These are phyloP conservation scores for Philantomba maxwellii DNA, from an alignment of 2,113 vertebrate genomes.

Conservation along the genomic window DNA sequence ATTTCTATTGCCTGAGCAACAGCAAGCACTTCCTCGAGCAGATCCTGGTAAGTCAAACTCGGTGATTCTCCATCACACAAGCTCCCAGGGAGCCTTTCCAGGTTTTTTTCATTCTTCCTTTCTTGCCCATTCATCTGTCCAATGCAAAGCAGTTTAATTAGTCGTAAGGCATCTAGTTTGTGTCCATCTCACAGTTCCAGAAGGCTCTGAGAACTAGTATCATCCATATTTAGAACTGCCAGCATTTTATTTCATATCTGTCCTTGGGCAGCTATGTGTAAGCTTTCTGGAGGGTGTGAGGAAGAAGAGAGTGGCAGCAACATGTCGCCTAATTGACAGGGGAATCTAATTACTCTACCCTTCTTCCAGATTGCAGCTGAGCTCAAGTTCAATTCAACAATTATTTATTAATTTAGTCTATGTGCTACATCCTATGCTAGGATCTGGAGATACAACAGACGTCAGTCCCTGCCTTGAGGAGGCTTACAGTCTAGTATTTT, in stretches of 20 bases:
- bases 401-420: not conserved
- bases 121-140: not conserved
- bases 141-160: not conserved
- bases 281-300: not conserved
- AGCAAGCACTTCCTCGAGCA: constrained; percentile 96
- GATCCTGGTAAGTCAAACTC: constrained; percentile 84
- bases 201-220: not conserved
- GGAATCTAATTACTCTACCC: not conserved
- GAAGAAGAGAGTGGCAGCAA: not conserved
- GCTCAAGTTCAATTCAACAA: not conserved
- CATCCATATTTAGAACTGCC: not conserved
- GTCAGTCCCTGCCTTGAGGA: not conserved
- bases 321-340: not conserved
- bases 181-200: not conserved
- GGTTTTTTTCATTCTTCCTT: not conserved
- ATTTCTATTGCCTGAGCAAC: constrained; percentile 92
- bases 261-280: not conserved
- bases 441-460: not conserved
- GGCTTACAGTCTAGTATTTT: not conserved
- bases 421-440: not conserved
- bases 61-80: not conserved
- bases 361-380: not conserved
- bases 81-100: not conserved
- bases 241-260: not conserved
- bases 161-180: not conserved